A percentile compares a stretch with the other conserved stretches of the same genome.
These are phyloP conservation scores for Leptinotarsa peninsularis DNA, from an alignment of 2,888 invertebrate species.

Conservation along the genomic window DNA sequence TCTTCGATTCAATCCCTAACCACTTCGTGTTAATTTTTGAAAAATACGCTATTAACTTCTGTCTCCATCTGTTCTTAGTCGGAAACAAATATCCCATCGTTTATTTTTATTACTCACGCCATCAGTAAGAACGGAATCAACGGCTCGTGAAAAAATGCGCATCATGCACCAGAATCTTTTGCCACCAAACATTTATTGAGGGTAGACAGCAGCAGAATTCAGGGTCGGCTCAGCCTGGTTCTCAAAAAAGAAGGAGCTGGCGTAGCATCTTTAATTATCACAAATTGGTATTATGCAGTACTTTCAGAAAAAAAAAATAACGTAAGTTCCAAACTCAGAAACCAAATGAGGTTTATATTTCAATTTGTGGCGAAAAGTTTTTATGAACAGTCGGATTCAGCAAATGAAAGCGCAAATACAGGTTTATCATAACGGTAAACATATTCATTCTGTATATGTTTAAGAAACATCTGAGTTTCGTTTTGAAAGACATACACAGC, in stretches of 20 bases:
- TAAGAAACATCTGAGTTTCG: too few relatives aligned
- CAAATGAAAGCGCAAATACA: too few relatives aligned
- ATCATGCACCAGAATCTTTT: conserved; percentile 9
- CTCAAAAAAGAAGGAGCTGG: neutral
- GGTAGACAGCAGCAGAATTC: neutral
- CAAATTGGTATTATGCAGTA: too few relatives aligned
- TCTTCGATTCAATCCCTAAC: conserved; percentile 35
- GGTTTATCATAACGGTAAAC: too few relatives aligned
- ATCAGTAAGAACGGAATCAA: neutral
- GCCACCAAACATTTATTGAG: conserved; percentile 1
- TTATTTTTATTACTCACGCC: conserved; percentile 15
- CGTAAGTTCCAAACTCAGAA: too few relatives aligned
- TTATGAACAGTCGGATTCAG: too few relatives aligned
- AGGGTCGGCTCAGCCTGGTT: neutral
- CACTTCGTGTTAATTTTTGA: conserved; percentile 20
- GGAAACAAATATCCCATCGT: conserved; percentile 3
- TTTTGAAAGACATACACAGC: too few relatives aligned
- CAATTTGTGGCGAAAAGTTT: too few relatives aligned
- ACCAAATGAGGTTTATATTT: too few relatives aligned
- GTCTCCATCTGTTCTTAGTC: conserved; percentile 9
- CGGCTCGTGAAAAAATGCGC: conserved; percentile 5
- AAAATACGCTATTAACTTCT: conserved; percentile 13
- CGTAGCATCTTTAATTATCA: too few relatives aligned
- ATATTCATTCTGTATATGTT: too few relatives aligned
- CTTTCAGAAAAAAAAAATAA: too few relatives aligned